Percentiles rank a stretch among this genome's conserved stretches.
Conservation (phyloP, 2,888 invertebrate genomes). For the Eupeodes latifasciatus region DNA sequence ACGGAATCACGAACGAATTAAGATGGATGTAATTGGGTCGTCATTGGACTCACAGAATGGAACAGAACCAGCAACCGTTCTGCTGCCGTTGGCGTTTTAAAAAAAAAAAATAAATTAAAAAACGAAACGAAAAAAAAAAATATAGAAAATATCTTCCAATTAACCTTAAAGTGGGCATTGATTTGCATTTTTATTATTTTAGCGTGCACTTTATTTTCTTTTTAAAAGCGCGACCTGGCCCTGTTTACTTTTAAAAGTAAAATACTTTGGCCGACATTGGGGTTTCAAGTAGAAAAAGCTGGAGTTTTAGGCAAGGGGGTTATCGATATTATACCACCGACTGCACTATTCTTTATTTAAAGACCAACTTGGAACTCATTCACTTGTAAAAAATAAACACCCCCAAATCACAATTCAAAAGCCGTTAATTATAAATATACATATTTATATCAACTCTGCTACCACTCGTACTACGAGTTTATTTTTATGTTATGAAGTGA, state of each 20-base stretch:
- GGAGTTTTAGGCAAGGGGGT: neutral
- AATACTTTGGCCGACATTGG: too few species aligned
- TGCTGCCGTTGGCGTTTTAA: constrained; percentile 9
- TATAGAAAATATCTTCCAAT: constrained; percentile 57
- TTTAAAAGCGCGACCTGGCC: constrained; percentile 5
- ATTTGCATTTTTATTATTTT: constrained; percentile 67
- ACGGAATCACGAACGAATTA: constrained; percentile 64
- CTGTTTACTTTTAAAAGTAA: neutral
- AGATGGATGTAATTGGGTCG: constrained; percentile 50
- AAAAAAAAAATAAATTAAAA: neutral
- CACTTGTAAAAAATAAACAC: neutral
- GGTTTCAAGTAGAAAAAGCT: neutral
- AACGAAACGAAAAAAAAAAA: neutral
- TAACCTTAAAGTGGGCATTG: constrained; percentile 68
- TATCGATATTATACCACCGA: neutral
- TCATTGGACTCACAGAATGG: constrained; percentile 20
- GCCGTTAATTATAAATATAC: constrained; percentile 19
- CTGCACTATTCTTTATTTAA: neutral
- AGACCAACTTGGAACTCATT: neutral
- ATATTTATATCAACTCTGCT: neutral
- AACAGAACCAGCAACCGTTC: neutral
- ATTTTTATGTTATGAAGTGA: constrained; percentile 14
- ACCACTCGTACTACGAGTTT: too few species aligned
- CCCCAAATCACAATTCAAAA: constrained; percentile 12
- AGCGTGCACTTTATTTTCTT: constrained; percentile 41